These are phyloP conservation scores for Microcebus lehilahytsara DNA, from an alignment of 2,113 vertebrate species.

Conservation along the genomic window DNA sequence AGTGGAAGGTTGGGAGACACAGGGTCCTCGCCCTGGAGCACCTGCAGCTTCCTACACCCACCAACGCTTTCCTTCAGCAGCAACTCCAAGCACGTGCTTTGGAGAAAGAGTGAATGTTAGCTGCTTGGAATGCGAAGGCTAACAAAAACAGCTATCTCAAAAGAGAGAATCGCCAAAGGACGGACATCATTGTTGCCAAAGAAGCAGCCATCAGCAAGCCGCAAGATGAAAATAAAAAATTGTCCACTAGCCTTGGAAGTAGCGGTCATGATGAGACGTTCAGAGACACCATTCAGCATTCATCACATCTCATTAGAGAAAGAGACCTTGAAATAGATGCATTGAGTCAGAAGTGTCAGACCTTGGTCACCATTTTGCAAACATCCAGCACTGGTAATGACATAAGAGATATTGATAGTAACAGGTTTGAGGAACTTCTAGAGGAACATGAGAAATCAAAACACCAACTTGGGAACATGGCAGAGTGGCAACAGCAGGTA, in stretches of 20 bases:
- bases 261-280: slow-evolving; percentile 91
- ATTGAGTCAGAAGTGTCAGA: slow-evolving; percentile 87
- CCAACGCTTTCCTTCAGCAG: slow-evolving; percentile 89
- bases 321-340: slow-evolving; percentile 70
- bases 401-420: slow-evolving; percentile 85
- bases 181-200: slow-evolving; percentile 83
- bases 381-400: slow-evolving; percentile 75
- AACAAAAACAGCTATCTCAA: slow-evolving; percentile 87
- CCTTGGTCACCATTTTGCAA: slow-evolving; percentile 90
- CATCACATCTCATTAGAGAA: slow-evolving; percentile 92
- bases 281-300: slow-evolving; percentile 93
- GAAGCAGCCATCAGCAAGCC: slow-evolving; percentile 89
- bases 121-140: slow-evolving; percentile 92
- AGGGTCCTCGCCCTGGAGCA: slow-evolving; percentile 86
- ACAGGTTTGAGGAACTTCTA: slow-evolving; percentile 93
- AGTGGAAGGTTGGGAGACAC: slow-evolving; percentile 92
- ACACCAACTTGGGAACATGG: slow-evolving; percentile 93
- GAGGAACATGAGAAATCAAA: slow-evolving; percentile 90
- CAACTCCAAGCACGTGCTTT: slow-evolving; percentile 88
- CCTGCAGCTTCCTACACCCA: slow-evolving; percentile 85
- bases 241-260: slow-evolving; percentile 85
- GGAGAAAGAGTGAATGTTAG: slow-evolving; percentile 90
- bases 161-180: no score
- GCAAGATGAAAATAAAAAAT: slow-evolving; percentile 90
- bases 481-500: slow-evolving; percentile 94